Conservation (phyloP, 2,797 vertebrate species). For the Myioborus melanocephalus region DNA sequence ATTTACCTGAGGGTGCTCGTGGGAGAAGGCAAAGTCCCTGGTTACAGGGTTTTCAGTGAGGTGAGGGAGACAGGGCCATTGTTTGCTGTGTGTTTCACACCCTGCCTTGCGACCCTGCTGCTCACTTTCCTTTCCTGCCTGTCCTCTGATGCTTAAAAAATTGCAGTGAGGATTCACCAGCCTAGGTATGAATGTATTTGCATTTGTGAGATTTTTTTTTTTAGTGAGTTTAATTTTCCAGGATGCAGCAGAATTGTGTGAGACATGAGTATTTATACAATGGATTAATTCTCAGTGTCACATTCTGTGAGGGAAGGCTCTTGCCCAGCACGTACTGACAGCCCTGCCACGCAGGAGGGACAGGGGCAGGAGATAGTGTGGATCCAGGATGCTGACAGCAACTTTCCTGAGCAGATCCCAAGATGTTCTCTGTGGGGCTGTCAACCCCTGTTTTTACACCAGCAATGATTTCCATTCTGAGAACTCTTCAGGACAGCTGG, state of each 20-base stretch:
- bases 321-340: background rate
- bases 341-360: background rate
- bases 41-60: background rate
- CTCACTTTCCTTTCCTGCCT: background rate
- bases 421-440: background rate
- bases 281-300: background rate
- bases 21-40: constrained; percentile 2
- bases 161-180: background rate
- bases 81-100: background rate
- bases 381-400: constrained; percentile 9
- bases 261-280: background rate
- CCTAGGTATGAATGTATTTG: background rate
- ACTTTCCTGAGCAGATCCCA: constrained; percentile 38
- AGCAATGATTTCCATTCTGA: constrained; percentile 19
- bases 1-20: background rate
- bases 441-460: background rate
- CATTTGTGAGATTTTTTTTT: background rate
- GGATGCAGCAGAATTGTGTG: background rate
- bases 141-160: background rate
- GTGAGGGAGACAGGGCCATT: background rate
- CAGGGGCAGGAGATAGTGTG: background rate
- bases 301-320: background rate
- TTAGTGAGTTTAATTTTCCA: background rate
- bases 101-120: background rate
- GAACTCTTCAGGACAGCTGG: constrained; percentile 19